phyloP scores from a whole-genome alignment of 1,140 invertebrate genomes.

The Mamestra configurata region DNA sequence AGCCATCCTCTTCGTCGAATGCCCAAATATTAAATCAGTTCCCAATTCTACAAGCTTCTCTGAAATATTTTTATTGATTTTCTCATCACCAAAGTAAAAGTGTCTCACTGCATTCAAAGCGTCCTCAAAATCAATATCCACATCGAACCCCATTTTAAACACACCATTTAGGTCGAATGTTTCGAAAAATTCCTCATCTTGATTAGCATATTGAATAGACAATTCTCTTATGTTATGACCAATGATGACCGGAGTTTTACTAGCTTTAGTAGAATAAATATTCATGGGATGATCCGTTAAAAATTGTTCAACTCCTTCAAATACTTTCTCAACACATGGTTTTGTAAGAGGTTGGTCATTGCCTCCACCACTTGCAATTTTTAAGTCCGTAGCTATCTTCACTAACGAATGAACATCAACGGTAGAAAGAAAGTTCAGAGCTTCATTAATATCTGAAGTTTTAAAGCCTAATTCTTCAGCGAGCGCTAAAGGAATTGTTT shows the following conservation, averaged over 20 bases:
- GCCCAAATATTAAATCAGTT: slow-evolving; percentile 62
- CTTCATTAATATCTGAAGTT: slow-evolving; percentile 50
- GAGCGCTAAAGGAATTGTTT: neutral
- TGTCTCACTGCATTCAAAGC: slow-evolving; percentile 45
- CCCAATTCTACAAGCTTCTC: slow-evolving; percentile 57
- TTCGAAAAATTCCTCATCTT: slow-evolving; percentile 49
- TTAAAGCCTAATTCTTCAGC: slow-evolving; percentile 54
- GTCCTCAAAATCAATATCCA: slow-evolving; percentile 40
- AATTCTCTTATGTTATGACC: slow-evolving; percentile 36
- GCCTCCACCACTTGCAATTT: neutral
- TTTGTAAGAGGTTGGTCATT: slow-evolving; percentile 33
- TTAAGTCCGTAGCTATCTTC: slow-evolving; percentile 12
- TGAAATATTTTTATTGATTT: slow-evolving; percentile 40
- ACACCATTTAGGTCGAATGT: slow-evolving; percentile 9
- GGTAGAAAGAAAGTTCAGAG: slow-evolving; percentile 54
- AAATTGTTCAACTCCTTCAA: slow-evolving; percentile 57
- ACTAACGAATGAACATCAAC: slow-evolving; percentile 41
- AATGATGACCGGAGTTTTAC: slow-evolving; percentile 58
- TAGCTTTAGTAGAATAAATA: slow-evolving; percentile 55
- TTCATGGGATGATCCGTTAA: slow-evolving; percentile 46
- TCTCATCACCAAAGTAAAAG: slow-evolving; percentile 66
- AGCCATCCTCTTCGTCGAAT: slow-evolving; percentile 63
- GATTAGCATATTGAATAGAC: slow-evolving; percentile 45
- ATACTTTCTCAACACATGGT: slow-evolving; percentile 60
- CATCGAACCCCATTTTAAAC: slow-evolving; percentile 1